Evolutionary conservation across 2,888 invertebrate genomes (phyloP).

Genomic region (Sarcophaga carnaria): DNA sequence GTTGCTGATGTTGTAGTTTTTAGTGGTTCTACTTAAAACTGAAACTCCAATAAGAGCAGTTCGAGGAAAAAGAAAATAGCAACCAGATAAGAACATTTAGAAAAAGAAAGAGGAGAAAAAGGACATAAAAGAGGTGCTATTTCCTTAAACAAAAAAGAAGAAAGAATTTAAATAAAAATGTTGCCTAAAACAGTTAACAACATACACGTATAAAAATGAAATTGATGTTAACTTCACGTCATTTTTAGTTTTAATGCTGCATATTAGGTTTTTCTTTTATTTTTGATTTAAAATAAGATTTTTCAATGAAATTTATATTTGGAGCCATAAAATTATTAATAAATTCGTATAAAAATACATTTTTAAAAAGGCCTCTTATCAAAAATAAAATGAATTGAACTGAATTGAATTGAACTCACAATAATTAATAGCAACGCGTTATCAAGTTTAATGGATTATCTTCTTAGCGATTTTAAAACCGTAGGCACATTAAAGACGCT

Average conservation of each 20-base stretch:
- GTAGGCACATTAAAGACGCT: accelerated
- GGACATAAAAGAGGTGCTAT: not conserved
- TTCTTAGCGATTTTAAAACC: too few species aligned
- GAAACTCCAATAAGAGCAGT: constrained; percentile 5
- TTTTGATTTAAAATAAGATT: not conserved
- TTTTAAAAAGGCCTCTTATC: too few species aligned
- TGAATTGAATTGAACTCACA: too few species aligned
- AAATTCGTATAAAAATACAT: too few species aligned
- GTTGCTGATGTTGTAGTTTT: not conserved
- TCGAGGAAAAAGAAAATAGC: not conserved
- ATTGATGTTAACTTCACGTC: constrained; percentile 26
- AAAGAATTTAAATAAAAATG: not conserved
- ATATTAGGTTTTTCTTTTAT: constrained; percentile 28
- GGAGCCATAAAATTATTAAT: not conserved
- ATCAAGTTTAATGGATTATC: too few species aligned
- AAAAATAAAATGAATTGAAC: too few species aligned
- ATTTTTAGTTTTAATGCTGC: not conserved
- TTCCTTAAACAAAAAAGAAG: constrained; percentile 9
- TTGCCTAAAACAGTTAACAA: not conserved
- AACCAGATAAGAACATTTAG: not conserved
- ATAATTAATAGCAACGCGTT: too few species aligned
- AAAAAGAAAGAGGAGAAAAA: not conserved
- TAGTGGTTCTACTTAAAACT: constrained; percentile 46
- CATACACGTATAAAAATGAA: constrained; percentile 28
- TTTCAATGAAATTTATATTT: not conserved